A percentile compares a stretch with the other conserved stretches of the same genome.
Evolutionary conservation across 2,888 invertebrate genomes (phyloP).

Genomic region (Apamea anceps): DNA sequence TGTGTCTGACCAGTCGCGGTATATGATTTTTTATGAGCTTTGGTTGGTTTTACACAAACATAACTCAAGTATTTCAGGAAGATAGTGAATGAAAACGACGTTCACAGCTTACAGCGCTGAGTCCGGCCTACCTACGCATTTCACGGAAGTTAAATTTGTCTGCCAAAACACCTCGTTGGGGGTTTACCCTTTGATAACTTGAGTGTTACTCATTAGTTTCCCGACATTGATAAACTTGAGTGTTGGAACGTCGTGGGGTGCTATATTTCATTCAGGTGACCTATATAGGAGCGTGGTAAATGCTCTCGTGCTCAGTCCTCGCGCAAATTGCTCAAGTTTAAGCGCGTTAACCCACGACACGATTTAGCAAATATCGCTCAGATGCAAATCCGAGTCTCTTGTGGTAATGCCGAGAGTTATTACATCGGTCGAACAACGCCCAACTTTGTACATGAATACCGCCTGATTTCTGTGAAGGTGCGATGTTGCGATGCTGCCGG

Average conservation of each 20-base stretch:
- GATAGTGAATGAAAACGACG: constrained; percentile 18
- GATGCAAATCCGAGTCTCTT: constrained; percentile 75
- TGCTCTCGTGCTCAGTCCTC: constrained; percentile 58
- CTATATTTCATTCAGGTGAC: constrained; percentile 65
- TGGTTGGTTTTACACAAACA: constrained; percentile 1
- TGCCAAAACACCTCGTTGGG: constrained; percentile 48
- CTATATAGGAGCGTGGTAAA: constrained; percentile 63
- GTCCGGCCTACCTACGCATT: constrained; percentile 20
- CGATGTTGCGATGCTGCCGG: constrained; percentile 31
- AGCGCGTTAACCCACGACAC: constrained; percentile 70
- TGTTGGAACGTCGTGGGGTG: constrained; percentile 45
- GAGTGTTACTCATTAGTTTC: constrained; percentile 65
- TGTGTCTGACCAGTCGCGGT: background rate
- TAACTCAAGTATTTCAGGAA: constrained; percentile 19
- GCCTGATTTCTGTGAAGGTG: constrained; percentile 49
- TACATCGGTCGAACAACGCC: constrained; percentile 67
- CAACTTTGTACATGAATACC: constrained; percentile 66
- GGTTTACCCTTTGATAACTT: constrained; percentile 58
- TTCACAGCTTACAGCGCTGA: constrained; percentile 7
- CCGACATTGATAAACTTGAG: constrained; percentile 65
- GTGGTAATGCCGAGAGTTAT: constrained; percentile 69
- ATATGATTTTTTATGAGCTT: constrained; percentile 36
- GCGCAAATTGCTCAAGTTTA: constrained; percentile 76
- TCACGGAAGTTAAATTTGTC: constrained; percentile 52
- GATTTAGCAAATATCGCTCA: constrained; percentile 74